These are phyloP conservation scores for Glaucomys volans DNA, from an alignment of 2,113 vertebrate genomes.

Conservation along the genomic window DNA sequence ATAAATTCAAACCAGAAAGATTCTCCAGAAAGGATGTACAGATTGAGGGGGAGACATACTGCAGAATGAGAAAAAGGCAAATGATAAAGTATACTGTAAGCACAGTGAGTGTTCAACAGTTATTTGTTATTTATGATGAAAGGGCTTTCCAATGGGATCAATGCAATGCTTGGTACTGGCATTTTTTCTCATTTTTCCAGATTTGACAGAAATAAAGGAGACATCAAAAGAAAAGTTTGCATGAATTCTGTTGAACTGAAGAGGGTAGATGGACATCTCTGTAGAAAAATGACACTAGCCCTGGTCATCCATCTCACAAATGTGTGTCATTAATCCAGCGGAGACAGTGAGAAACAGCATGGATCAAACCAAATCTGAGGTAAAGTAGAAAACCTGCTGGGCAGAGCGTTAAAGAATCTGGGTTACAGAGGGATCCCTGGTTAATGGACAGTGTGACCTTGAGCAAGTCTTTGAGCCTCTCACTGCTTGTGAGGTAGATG, in stretches of 20 bases:
- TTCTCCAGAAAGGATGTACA: neutral
- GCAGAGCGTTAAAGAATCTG: neutral
- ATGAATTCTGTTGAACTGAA: constrained; percentile 55
- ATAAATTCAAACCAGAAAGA: constrained; percentile 37
- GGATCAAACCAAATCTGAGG: constrained; percentile 48
- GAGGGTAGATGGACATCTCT: constrained; percentile 77
- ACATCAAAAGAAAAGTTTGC: constrained; percentile 68
- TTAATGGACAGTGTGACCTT: constrained; percentile 46
- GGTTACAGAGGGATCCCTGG: constrained; percentile 23
- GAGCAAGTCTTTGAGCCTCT: constrained; percentile 21
- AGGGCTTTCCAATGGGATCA: constrained; percentile 67
- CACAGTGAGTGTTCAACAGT: constrained; percentile 47
- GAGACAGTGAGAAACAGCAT: constrained; percentile 60
- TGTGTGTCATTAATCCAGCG: constrained; percentile 66
- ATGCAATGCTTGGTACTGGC: neutral
- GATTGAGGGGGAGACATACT: neutral
- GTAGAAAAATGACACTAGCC: constrained; percentile 74
- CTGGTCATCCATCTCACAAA: constrained; percentile 69
- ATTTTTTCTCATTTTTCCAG: constrained; percentile 68
- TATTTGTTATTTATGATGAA: constrained; percentile 71
- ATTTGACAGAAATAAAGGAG: constrained; percentile 74
- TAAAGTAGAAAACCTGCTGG: neutral
- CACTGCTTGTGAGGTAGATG: neutral
- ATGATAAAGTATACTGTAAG: constrained; percentile 29
- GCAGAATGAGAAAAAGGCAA: constrained; percentile 46